Conservation (phyloP, 2,888 invertebrate species). For the Lydus trimaculatus region DNA sequence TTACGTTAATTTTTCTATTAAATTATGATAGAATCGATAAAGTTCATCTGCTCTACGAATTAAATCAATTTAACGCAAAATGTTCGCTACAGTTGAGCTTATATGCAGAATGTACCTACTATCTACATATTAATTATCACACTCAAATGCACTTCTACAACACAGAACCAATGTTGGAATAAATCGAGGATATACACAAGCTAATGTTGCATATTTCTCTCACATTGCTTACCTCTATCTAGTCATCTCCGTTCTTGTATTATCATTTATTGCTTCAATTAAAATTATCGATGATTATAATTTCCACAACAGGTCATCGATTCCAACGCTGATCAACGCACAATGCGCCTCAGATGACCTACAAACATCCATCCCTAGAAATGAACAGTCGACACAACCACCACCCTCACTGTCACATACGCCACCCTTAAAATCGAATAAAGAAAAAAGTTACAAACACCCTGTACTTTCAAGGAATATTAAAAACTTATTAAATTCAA, state of each 20-base stretch:
- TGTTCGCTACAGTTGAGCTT: slow-evolving; percentile 3
- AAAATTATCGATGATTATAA: background rate
- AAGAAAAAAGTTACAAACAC: too few relatives aligned
- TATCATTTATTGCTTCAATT: background rate
- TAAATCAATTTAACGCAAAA: background rate
- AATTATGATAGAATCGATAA: background rate
- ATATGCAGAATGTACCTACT: background rate
- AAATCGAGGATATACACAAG: background rate
- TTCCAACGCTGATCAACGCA: background rate
- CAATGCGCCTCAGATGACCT: background rate
- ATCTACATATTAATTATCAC: slow-evolving; percentile 1
- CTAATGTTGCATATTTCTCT: background rate
- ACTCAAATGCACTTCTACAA: background rate
- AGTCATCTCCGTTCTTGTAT: background rate
- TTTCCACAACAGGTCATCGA: background rate
- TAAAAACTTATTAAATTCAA: too few relatives aligned
- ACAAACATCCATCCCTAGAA: background rate
- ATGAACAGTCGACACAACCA: background rate
- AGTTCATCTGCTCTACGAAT: background rate
- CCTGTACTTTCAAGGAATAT: too few relatives aligned
- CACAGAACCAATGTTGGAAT: background rate
- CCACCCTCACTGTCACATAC: background rate
- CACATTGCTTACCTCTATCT: background rate
- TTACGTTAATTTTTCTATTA: background rate
- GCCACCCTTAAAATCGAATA: background rate